These are phyloP conservation scores for Adelges cooleyi DNA, from an alignment of 1,140 invertebrate species.

Conservation along the genomic window DNA sequence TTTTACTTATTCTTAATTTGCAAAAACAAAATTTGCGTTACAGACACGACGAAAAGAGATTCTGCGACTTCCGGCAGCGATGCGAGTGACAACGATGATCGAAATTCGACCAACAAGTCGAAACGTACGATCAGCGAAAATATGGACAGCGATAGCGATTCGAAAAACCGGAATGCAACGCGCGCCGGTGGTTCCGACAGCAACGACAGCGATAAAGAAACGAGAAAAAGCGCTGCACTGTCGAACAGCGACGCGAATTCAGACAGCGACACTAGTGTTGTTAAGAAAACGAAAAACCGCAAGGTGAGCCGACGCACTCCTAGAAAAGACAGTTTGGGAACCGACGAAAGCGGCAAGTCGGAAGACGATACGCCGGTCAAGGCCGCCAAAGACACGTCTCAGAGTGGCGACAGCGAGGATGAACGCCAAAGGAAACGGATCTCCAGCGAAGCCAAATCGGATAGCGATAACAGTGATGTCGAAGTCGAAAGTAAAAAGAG, in stretches of 20 bases:
- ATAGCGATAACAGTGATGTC: not conserved
- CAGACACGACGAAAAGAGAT: not conserved
- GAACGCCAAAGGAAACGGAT: not conserved
- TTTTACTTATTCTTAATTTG: too few relatives aligned
- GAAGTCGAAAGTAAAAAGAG: not conserved
- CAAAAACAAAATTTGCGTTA: too few relatives aligned
- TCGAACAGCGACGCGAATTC: conserved; percentile 13
- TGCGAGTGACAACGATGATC: conserved; percentile 1
- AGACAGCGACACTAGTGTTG: conserved; percentile 5
- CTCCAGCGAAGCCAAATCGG: not conserved
- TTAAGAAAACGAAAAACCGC: not conserved
- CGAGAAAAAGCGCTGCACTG: not conserved
- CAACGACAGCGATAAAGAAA: conserved; percentile 14
- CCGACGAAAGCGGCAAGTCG: conserved; percentile 21
- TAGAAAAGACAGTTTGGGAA: conserved; percentile 8
- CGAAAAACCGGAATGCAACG: not conserved
- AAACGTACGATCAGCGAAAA: conserved; percentile 12
- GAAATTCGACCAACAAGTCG: not conserved
- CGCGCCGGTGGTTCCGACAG: not conserved
- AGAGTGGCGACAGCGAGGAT: conserved; percentile 11
- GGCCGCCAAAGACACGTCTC: not conserved
- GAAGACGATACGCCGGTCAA: not conserved
- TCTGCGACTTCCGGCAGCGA: not conserved
- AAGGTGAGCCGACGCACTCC: not conserved
- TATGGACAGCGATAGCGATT: conserved; percentile 8